Percentiles rank a stretch among this genome's conserved stretches.
These are phyloP conservation scores for Celastrina argiolus DNA, from an alignment of 2,888 invertebrate species.

Conservation along the genomic window DNA sequence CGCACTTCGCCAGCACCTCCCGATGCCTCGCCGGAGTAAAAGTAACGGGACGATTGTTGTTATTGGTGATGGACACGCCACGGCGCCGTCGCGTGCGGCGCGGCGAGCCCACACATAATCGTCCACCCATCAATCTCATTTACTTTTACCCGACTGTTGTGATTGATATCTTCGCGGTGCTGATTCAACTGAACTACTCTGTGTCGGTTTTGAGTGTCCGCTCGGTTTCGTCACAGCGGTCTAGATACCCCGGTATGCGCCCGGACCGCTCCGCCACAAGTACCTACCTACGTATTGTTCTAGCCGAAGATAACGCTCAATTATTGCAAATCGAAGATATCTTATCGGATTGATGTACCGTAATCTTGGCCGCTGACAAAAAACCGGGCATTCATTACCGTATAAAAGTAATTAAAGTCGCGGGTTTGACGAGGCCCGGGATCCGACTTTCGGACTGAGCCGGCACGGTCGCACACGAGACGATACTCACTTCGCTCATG, in stretches of 20 bases:
- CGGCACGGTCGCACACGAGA: conserved; percentile 30
- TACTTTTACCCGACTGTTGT: background rate
- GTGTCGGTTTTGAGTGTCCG: background rate
- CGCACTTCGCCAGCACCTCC: background rate
- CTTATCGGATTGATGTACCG: conserved; percentile 10
- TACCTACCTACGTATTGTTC: conserved; percentile 5
- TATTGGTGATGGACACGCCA: background rate
- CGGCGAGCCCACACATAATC: background rate
- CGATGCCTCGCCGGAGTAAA: background rate
- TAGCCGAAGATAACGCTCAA: conserved; percentile 2
- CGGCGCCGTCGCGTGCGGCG: background rate
- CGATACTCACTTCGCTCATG: conserved; percentile 71
- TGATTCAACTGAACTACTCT: background rate
- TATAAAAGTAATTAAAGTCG: conserved; percentile 10
- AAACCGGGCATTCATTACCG: background rate
- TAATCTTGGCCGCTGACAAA: conserved; percentile 7
- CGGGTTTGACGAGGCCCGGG: too few relatives aligned
- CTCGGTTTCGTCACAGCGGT: background rate
- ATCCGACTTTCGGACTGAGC: too few relatives aligned
- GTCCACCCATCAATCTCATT: background rate
- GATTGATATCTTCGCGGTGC: too few relatives aligned
- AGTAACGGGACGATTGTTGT: conserved; percentile 4
- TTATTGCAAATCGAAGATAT: background rate
- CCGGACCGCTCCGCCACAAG: background rate
- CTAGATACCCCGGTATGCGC: background rate